phyloP scores from a whole-genome alignment of 30 jellyfish, hydroid and myxozoan species.

The Morbakka virulenta region DNA sequence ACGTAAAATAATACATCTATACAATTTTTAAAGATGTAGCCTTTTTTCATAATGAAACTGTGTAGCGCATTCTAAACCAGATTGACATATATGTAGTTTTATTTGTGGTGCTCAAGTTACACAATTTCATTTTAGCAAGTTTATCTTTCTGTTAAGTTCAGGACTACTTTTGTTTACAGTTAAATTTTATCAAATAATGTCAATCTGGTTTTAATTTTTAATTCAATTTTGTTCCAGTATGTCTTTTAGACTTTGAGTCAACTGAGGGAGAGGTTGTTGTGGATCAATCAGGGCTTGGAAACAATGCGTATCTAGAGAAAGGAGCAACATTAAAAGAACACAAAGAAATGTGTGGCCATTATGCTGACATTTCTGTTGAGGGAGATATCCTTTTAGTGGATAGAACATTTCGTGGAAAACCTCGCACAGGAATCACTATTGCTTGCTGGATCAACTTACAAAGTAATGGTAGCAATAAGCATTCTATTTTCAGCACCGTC shows the following conservation, averaged over 20 bases:
- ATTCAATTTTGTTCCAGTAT: slow-evolving; percentile 43
- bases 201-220: too few species aligned
- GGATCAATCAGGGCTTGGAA: slow-evolving; percentile 94
- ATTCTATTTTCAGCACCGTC: slow-evolving; percentile 84
- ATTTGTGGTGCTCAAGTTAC: too few species aligned
- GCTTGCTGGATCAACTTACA: slow-evolving; percentile 97
- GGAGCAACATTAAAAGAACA: slow-evolving; percentile 66
- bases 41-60: too few species aligned
- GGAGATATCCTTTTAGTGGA: slow-evolving; percentile 85
- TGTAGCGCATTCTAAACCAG: too few species aligned
- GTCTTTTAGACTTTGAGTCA: slow-evolving; percentile 86
- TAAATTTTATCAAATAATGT: neutral
- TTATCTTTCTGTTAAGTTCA: too few species aligned
- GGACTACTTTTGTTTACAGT: neutral
- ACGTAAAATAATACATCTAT: too few species aligned
- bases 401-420: slow-evolving; percentile 85
- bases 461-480: slow-evolving; percentile 62
- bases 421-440: slow-evolving; percentile 88
- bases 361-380: slow-evolving; percentile 79
- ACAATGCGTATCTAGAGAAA: slow-evolving; percentile 74
- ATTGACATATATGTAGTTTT: too few species aligned
- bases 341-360: slow-evolving; percentile 97
- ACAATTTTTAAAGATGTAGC: too few species aligned
- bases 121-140: neutral
- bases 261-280: slow-evolving; percentile 67